Evolutionary conservation across 2,113 vertebrate species (phyloP).

Genomic region (Neoarius graeffei): DNA sequence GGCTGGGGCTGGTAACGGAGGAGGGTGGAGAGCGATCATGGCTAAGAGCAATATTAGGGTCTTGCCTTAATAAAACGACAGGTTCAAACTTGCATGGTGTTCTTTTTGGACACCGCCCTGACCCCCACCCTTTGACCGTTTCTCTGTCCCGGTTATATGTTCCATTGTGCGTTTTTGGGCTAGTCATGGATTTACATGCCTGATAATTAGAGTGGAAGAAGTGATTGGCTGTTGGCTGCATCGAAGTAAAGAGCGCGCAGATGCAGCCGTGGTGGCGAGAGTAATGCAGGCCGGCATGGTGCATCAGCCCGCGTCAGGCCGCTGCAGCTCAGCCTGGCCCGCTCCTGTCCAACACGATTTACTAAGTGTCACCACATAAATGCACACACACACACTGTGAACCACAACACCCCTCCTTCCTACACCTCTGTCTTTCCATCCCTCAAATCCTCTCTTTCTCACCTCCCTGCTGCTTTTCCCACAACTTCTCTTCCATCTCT

Average conservation of each 20-base stretch:
- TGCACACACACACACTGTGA: constrained; percentile 22
- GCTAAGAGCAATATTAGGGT: constrained; percentile 13
- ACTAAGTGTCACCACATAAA: constrained; percentile 76
- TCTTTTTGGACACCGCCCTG: constrained; percentile 38
- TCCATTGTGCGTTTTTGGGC: constrained; percentile 54
- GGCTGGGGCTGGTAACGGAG: constrained; percentile 75
- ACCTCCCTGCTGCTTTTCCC: constrained; percentile 15
- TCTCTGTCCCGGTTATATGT: constrained; percentile 16
- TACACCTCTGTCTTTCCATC: constrained; percentile 15
- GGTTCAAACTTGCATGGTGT: constrained; percentile 7
- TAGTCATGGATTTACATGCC: constrained; percentile 81
- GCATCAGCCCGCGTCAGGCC: constrained; percentile 84
- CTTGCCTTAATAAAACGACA: constrained; percentile 17
- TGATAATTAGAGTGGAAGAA: constrained; percentile 96
- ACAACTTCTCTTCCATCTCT: not conserved
- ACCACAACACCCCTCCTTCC: constrained; percentile 40
- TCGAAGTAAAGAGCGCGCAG: constrained; percentile 85
- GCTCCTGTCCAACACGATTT: constrained; percentile 85
- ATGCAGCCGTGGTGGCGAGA: constrained; percentile 82
- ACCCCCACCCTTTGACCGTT: constrained; percentile 37
- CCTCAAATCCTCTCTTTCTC: constrained; percentile 23
- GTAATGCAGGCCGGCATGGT: constrained; percentile 82
- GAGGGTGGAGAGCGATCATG: constrained; percentile 45
- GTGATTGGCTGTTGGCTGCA: constrained; percentile 89
- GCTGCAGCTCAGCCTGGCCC: constrained; percentile 80